Conservation (phyloP, 2,113 vertebrate genomes). For the Bagarius yarrelli region DNA sequence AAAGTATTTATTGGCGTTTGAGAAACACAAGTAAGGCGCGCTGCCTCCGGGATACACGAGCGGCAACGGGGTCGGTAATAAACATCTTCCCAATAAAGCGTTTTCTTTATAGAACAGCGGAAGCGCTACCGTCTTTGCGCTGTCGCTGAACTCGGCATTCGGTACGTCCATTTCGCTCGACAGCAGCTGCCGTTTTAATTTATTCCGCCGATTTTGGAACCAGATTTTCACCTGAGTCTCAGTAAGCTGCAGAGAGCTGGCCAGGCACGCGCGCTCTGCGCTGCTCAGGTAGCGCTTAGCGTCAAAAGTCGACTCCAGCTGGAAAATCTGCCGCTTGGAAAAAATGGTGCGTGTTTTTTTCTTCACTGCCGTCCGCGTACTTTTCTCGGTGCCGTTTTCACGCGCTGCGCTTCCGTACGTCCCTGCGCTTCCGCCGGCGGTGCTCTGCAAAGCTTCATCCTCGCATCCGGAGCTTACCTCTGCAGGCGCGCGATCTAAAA, state of each 20-base stretch:
- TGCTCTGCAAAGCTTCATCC: conserved; percentile 53
- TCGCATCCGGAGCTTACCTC: conserved; percentile 46
- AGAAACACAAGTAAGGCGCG: conserved; percentile 81
- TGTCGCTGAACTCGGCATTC: conserved; percentile 61
- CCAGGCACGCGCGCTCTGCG: conserved; percentile 78
- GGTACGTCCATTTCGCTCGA: conserved; percentile 76
- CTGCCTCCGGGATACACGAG: conserved; percentile 76
- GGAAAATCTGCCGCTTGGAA: conserved; percentile 85
- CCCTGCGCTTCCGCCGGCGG: conserved; percentile 61
- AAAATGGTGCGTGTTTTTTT: conserved; percentile 87
- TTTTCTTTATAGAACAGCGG: conserved; percentile 79
- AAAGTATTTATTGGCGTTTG: conserved; percentile 79
- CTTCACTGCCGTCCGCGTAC: conserved; percentile 67
- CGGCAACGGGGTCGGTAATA: conserved; percentile 81
- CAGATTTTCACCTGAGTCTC: conserved; percentile 83
- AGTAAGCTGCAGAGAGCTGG: conserved; percentile 77
- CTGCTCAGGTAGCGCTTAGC: conserved; percentile 86
- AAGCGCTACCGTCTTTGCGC: conserved; percentile 69
- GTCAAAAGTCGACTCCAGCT: conserved; percentile 85
- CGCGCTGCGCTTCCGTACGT: conserved; percentile 68
- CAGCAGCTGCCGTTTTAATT: conserved; percentile 83
- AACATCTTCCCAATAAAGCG: conserved; percentile 74
- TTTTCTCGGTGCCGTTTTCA: conserved; percentile 66
- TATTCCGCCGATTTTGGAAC: conserved; percentile 83
- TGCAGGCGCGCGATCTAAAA: conserved; percentile 61